These are phyloP conservation scores for Sitophilus oryzae DNA, from an alignment of 1,140 invertebrate genomes.

Conservation along the genomic window DNA sequence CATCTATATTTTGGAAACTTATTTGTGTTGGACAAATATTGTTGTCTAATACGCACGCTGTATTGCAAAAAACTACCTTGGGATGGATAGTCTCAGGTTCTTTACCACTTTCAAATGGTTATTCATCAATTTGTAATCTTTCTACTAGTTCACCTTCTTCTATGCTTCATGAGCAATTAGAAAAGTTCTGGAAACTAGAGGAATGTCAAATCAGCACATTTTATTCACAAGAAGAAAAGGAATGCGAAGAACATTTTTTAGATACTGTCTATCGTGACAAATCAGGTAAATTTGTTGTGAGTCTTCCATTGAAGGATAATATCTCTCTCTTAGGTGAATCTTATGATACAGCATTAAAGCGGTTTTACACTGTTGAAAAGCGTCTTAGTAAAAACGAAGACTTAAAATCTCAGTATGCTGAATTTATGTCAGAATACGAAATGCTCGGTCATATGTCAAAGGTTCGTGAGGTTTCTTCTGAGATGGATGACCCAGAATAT, in stretches of 20 bases:
- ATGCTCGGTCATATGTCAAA: constrained; percentile 30
- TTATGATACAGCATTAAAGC: constrained; percentile 14
- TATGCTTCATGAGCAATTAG: constrained; percentile 2
- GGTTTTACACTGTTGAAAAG: constrained; percentile 30
- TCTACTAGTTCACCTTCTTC: no score
- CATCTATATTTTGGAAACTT: no score
- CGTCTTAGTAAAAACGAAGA: constrained; percentile 18
- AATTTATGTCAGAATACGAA: constrained; percentile 38
- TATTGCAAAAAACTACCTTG: no score
- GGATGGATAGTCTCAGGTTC: no score
- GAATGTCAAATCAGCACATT: neutral
- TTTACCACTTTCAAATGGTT: no score
- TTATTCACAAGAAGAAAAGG: neutral
- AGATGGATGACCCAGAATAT: neutral
- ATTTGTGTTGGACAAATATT: no score
- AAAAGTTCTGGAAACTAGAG: constrained; percentile 4
- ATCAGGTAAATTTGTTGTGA: constrained; percentile 3
- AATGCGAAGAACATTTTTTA: constrained; percentile 7
- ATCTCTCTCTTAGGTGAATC: neutral
- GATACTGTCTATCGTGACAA: neutral
- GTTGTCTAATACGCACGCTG: no score
- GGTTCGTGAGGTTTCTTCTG: neutral
- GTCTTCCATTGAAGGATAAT: constrained; percentile 1
- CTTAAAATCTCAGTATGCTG: constrained; percentile 1
- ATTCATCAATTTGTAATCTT: no score